These are phyloP conservation scores for Oryctolagus cuniculus DNA, from an alignment of 2,113 vertebrate species.

Conservation along the genomic window mOryCun1.1 NC_091444.1:109406001-109406500, in stretches of 20 bases:
- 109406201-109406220: not conserved
- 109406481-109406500: too few relatives aligned
- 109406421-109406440: too few relatives aligned
- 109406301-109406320: not conserved
- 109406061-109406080: constrained; percentile 86
- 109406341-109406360: not conserved
- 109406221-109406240: not conserved
- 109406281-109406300: not conserved
- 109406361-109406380: not conserved
- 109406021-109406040: not conserved
- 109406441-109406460: too few relatives aligned
- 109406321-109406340: not conserved
- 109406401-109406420: too few relatives aligned
- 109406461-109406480: too few relatives aligned
- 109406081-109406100: constrained; percentile 85
- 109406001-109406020: not conserved
- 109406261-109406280: not conserved
- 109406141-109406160: constrained; percentile 92
- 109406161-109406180: not conserved
- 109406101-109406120: constrained; percentile 91
- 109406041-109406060: not conserved
- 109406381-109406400: too few relatives aligned
- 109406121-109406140: constrained; percentile 90
- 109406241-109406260: not conserved
- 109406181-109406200: not conserved